Conservation (phyloP, 2,888 invertebrate genomes). For the Bellardia bayeri region DNA sequence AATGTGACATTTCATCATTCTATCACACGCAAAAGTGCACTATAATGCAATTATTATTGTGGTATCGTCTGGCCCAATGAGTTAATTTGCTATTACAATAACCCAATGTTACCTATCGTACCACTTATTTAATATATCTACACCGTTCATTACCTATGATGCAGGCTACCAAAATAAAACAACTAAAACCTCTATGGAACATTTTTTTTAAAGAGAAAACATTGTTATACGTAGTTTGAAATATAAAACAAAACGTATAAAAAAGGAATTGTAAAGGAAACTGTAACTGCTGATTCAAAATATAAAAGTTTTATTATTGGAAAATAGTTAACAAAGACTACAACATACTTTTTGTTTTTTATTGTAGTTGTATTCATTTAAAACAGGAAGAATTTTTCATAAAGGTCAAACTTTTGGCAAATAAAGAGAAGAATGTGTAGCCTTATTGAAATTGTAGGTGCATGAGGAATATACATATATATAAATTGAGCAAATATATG, state of each 20-base stretch:
- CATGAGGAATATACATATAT: background rate
- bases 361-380: background rate
- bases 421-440: background rate
- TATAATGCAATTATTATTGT: too few relatives aligned
- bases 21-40: too few relatives aligned
- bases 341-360: background rate
- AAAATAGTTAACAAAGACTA: constrained; percentile 12
- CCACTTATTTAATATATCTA: background rate
- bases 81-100: too few relatives aligned
- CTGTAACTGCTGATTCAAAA: constrained; percentile 29
- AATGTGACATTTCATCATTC: too few relatives aligned
- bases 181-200: constrained; percentile 30
- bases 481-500: too few relatives aligned
- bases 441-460: background rate
- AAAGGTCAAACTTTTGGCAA: constrained; percentile 9
- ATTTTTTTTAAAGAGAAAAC: constrained; percentile 40
- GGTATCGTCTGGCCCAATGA: too few relatives aligned
- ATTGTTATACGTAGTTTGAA: constrained; percentile 18
- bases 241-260: background rate
- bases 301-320: constrained; percentile 39
- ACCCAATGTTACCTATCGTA: background rate
- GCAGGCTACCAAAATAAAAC: background rate
- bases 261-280: constrained; percentile 7
- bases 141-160: background rate
- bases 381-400: constrained; percentile 15